Evolutionary conservation across 1,140 invertebrate genomes (phyloP), one percentile per base, ranked within the genome.

Genomic region (Aradophagus sp.): DNA sequence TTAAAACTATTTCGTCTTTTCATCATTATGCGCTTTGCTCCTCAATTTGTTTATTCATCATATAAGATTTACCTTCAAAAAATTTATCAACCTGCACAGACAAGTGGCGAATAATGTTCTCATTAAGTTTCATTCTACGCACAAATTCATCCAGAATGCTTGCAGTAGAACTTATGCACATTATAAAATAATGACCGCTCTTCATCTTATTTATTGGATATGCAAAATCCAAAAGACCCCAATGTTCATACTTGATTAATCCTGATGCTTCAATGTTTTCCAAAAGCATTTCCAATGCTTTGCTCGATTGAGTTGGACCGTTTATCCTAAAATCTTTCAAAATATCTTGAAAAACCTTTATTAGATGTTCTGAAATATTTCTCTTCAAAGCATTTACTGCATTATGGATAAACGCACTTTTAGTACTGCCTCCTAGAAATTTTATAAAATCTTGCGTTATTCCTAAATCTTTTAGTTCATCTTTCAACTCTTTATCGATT

Each of bases 11-110:
- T 45, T 45, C 41, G 41, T 45, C 41, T 45, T 45, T 45, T 45
- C 41, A 45, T 45, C 41, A 45, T 45, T 45, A 45, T 45, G 29
- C 44, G 16, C 29, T 47, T 34, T 47, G 27, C 29, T 34, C 44
- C 44, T 47, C 29, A 47, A 47, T 34, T 47, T 31, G 41, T 45
- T 45, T 45, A 45, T 45, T 45, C 41, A 45, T 45, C 41, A 45
- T 45, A 45, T 45, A 45, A 45, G 41, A 45, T 45, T 45, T 45
- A 45, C 44, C 44, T 47, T 32, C 44, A 47, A 47, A 47, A 47
- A 47, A n/a, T 47, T 32, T 34, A 47, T 47, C 44, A 34, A 47
- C 44, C 29, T 47, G 27, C 44, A 34, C 27, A 34, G 44, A 5
- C 5, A 47, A 34, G 29, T 34, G 29, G 27, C 44, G 27, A 34